A percentile compares a stretch with the other conserved stretches of the same genome.
Conservation (phyloP, 1,140 invertebrate genomes). For the Aphaenogaster floridana region DNA sequence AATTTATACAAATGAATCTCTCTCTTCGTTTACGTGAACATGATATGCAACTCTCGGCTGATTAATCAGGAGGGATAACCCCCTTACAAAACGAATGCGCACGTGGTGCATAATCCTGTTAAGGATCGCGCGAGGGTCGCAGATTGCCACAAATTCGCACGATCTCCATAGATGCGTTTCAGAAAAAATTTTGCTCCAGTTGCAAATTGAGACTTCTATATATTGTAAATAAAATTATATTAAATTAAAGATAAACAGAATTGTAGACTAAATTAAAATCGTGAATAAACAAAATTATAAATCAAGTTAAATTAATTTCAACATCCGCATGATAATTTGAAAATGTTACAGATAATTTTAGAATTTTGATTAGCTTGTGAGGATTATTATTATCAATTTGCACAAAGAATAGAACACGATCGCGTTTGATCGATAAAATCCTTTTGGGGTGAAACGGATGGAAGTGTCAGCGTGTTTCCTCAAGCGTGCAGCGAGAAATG, state of each 20-base stretch:
- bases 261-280: not conserved
- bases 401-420: not conserved
- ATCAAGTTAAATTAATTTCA: not conserved
- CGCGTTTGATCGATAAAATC: constrained; percentile 49
- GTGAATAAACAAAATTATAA: not conserved
- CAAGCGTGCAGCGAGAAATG: constrained; percentile 3
- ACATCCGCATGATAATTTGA: no score
- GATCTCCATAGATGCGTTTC: not conserved
- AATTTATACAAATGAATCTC: constrained; percentile 34
- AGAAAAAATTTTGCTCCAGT: not conserved
- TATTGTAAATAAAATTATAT: not conserved
- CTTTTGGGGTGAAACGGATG: constrained; percentile 5
- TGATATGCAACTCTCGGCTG: constrained; percentile 22
- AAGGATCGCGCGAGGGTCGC: constrained; percentile 41
- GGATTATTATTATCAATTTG: not conserved
- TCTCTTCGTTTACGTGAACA: constrained; percentile 32
- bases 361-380: not conserved
- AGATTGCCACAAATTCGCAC: not conserved
- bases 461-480: constrained; percentile 24
- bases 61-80: constrained; percentile 6
- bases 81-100: constrained; percentile 35
- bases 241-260: not conserved
- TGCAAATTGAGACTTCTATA: not conserved
- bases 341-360: not conserved
- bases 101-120: constrained; percentile 64